phyloP scores from a whole-genome alignment of 2,113 vertebrate genomes.

The Rutilus rutilus region DNA sequence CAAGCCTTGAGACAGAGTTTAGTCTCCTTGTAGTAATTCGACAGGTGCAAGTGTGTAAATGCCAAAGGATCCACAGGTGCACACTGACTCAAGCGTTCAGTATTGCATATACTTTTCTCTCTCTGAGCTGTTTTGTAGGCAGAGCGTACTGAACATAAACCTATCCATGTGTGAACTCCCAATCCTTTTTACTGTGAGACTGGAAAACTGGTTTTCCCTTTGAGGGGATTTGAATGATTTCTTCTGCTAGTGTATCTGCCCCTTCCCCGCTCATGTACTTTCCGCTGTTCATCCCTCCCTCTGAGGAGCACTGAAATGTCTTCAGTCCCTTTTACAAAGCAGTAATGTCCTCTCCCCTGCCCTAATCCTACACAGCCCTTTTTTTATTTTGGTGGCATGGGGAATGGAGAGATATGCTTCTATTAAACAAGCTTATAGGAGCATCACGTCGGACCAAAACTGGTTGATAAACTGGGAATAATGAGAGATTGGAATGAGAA shows the following conservation, averaged over 20 bases:
- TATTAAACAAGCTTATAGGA: not conserved
- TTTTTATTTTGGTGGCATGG: constrained; percentile 2
- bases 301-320: constrained; percentile 32
- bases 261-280: not conserved
- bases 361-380: constrained; percentile 37
- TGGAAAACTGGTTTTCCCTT: constrained; percentile 49
- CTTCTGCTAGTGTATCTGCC: not conserved
- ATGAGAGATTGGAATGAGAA: constrained; percentile 21
- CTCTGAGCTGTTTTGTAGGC: constrained; percentile 28
- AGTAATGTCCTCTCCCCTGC: constrained; percentile 24
- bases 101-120: constrained; percentile 10
- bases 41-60: constrained; percentile 12
- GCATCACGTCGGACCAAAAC: not conserved
- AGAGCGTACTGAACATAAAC: constrained; percentile 45
- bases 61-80: constrained; percentile 34
- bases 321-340: constrained; percentile 41
- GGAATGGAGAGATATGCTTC: not conserved
- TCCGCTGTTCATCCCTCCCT: constrained; percentile 31
- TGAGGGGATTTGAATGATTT: constrained; percentile 46
- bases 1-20: not conserved
- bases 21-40: not conserved
- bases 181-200: constrained; percentile 51
- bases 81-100: constrained; percentile 1
- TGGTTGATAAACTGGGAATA: constrained; percentile 15
- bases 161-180: constrained; percentile 53